phyloP scores from a whole-genome alignment of 2,797 vertebrate genomes.

The Macropodus opercularis region DNA sequence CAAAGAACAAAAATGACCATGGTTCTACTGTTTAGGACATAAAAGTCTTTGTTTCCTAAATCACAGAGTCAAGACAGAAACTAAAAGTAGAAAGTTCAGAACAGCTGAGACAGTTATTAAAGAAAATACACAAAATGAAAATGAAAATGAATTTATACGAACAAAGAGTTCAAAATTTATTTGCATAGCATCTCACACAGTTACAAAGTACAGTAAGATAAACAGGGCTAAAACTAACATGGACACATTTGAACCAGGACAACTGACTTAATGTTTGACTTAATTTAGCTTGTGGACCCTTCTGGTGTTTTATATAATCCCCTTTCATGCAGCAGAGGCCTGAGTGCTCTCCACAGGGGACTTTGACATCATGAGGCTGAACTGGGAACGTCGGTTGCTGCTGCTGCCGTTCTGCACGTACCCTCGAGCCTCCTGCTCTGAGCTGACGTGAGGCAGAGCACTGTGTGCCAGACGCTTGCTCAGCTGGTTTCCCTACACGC shows the following conservation, averaged over 20 bases:
- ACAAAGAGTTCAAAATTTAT: not conserved
- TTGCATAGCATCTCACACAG: not conserved
- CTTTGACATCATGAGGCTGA: not conserved
- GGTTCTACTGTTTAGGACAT: not conserved
- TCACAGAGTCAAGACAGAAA: not conserved
- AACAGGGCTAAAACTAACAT: conserved; percentile 10
- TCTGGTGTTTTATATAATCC: not conserved
- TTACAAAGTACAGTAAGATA: conserved; percentile 26
- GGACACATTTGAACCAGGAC: not conserved
- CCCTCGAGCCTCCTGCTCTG: conserved; percentile 17
- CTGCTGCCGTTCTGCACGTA: conserved; percentile 58
- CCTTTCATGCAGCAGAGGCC: not conserved
- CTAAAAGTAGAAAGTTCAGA: not conserved
- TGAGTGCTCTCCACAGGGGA: not conserved
- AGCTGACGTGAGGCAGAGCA: conserved; percentile 12
- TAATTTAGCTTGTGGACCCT: not conserved
- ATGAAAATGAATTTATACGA: conserved; percentile 14
- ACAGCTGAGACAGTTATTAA: not conserved
- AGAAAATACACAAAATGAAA: not conserved
- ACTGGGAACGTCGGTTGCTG: not conserved
- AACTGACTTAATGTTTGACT: conserved; percentile 1
- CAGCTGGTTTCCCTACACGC: conserved; percentile 9
- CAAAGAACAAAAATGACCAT: not conserved
- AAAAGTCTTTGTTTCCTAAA: not conserved
- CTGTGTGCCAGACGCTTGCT: not conserved